Evolutionary conservation across 1,140 invertebrate species (phyloP).

Genomic region (Zaprionus kolodkinae): DNA sequence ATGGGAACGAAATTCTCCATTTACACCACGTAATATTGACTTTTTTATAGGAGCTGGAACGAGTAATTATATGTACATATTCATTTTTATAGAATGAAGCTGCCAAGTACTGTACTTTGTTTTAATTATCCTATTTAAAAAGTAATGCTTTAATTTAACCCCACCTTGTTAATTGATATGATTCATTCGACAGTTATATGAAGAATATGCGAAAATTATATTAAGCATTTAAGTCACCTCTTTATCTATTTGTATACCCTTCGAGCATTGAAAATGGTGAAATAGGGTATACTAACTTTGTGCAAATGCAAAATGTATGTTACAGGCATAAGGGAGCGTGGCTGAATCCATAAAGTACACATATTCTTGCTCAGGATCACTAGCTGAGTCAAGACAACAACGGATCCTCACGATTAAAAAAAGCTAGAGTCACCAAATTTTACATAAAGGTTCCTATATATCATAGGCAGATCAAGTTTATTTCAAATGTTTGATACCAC

Average conservation of each 20-base stretch:
- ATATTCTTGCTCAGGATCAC: too few species aligned
- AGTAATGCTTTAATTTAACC: not conserved
- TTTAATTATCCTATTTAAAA: not conserved
- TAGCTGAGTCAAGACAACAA: too few species aligned
- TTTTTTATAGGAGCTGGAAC: conserved; percentile 55
- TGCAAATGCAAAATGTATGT: too few species aligned
- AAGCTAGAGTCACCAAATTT: too few species aligned
- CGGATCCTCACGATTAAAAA: too few species aligned
- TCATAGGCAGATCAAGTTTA: too few species aligned
- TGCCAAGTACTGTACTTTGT: not conserved
- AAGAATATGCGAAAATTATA: not conserved
- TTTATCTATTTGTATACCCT: not conserved
- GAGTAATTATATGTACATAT: not conserved
- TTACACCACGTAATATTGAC: conserved; percentile 66
- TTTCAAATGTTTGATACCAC: too few species aligned
- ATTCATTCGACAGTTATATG: not conserved
- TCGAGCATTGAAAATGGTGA: too few species aligned
- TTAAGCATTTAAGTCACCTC: conserved; percentile 50
- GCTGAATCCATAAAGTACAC: too few species aligned
- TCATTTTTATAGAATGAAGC: not conserved
- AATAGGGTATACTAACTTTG: not conserved
- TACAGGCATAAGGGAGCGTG: too few species aligned
- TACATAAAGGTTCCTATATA: too few species aligned
- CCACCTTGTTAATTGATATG: conserved; percentile 2
- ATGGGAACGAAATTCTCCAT: conserved; percentile 84